These are phyloP conservation scores for Limosa lapponica DNA, from an alignment of 2,797 vertebrate species.

Conservation along the genomic window DNA sequence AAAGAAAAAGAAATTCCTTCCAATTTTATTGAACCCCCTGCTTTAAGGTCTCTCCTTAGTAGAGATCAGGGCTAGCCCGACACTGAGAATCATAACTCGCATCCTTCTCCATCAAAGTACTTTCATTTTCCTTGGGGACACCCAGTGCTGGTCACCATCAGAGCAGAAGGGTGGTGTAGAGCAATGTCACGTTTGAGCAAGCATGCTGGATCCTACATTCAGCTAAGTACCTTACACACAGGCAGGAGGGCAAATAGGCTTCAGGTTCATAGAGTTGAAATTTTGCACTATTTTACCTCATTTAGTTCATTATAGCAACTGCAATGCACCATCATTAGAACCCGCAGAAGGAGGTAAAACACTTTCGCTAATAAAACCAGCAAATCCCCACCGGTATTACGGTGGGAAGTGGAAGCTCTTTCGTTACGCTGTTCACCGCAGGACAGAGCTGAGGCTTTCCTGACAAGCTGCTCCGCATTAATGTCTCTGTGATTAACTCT, in stretches of 20 bases:
- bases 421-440: background rate
- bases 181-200: fast-evolving
- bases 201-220: background rate
- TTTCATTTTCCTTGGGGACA: background rate
- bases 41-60: background rate
- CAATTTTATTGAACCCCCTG: background rate
- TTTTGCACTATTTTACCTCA: background rate
- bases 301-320: background rate
- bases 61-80: background rate
- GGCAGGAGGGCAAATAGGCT: background rate
- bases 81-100: background rate
- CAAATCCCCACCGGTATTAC: background rate
- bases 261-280: background rate
- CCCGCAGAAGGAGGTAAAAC: background rate
- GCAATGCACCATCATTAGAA: background rate
- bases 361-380: background rate
- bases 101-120: background rate
- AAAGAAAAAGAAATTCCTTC: background rate
- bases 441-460: background rate
- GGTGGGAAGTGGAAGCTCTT: background rate
- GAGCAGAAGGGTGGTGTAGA: background rate
- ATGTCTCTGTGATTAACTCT: background rate
- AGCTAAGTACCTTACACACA: background rate
- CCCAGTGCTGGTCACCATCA: background rate
- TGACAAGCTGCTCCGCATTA: background rate